Base-by-base conservation (phyloP, 2,113 vertebrate genomes). In the Anarhynchus alexandrinus region DNA sequence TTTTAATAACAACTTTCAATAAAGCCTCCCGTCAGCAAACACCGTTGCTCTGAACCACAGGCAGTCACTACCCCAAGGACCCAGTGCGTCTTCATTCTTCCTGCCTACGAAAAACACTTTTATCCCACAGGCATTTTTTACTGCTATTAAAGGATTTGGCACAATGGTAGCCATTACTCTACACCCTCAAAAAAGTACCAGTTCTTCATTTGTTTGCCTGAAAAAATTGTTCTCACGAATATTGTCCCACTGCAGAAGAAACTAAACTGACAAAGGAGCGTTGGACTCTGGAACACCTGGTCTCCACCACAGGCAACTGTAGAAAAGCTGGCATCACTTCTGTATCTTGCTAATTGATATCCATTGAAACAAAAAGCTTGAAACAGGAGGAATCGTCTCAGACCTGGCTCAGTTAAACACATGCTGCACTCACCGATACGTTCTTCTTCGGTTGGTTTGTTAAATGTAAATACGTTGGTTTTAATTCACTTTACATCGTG, bases 361-460 rank as follows among this genome's bases (percentile, higher is more conserved):
- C n/a, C 47, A 65, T 22, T 73, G 29, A 77, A 92, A 92, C 59
- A 79, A 59, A 86, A 81, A 80, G 15, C 62, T 84, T 71, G 23
- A 76, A 84, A 77, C 42, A 30, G 5, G 34, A 52, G 40, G 49
- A 80, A 36, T 42, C 22, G 2, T 47, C 36, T 62, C 18, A 17
- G 69, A 36, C 55, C 25, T 69, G 57, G 5, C 45, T 90, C 36
- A 40, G 29, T 42, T 51, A 64, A 49, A 40, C 23, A 55, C 32
- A 20, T 10, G 34, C 21, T 77, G 36, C 52, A 64, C n/a, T 30
- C 61, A 95, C 45, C 0, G 0, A 43, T 25, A 47, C 0, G 4
- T 6, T 70, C 5, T 5, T 77, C 51, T 54, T 65, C 32, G 19
- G 43, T 83, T 49, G 76, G 21, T 23, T 64, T 49, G 27, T 45